Evolutionary conservation across 2,797 vertebrate genomes (phyloP).

Genomic region (Syndactyla subalaris): DNA sequence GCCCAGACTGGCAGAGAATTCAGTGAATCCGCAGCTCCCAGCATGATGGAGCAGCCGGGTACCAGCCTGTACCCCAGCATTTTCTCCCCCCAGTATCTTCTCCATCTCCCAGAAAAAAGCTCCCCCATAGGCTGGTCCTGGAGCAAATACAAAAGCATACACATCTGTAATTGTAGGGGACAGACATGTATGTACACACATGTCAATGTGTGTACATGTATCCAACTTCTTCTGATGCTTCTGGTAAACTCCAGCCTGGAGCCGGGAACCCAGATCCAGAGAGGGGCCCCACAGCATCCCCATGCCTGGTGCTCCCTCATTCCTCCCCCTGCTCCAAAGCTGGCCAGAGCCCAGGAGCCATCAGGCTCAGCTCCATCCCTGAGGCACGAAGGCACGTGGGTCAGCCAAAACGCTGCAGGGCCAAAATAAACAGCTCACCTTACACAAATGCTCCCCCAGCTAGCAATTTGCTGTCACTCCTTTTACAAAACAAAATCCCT

Average conservation of each 20-base stretch:
- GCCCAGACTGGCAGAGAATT: not conserved
- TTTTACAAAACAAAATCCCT: slow-evolving; percentile 38
- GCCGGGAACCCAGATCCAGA: not conserved
- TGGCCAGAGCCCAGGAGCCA: not conserved
- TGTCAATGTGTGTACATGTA: not conserved
- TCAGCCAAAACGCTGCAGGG: slow-evolving; percentile 35
- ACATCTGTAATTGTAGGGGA: not conserved
- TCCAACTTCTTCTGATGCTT: not conserved
- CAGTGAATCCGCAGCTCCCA: rapidly evolving
- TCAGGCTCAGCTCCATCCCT: not conserved
- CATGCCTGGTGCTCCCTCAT: not conserved
- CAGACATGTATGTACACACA: not conserved
- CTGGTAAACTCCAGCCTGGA: not conserved
- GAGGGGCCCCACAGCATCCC: not conserved
- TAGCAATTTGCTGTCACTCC: slow-evolving; percentile 39
- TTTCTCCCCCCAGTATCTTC: not conserved
- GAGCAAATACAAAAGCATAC: not conserved
- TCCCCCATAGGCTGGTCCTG: not conserved
- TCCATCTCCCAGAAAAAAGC: not conserved
- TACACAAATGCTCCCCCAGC: slow-evolving; percentile 4
- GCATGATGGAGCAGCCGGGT: rapidly evolving
- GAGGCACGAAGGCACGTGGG: not conserved
- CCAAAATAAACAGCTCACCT: slow-evolving; percentile 59
- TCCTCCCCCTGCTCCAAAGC: not conserved
- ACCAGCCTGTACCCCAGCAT: not conserved